Percentiles rank a stretch among this genome's conserved stretches.
Evolutionary conservation across 2,888 invertebrate genomes (phyloP).

Genomic region (Drosophila prostipennis): DNA sequence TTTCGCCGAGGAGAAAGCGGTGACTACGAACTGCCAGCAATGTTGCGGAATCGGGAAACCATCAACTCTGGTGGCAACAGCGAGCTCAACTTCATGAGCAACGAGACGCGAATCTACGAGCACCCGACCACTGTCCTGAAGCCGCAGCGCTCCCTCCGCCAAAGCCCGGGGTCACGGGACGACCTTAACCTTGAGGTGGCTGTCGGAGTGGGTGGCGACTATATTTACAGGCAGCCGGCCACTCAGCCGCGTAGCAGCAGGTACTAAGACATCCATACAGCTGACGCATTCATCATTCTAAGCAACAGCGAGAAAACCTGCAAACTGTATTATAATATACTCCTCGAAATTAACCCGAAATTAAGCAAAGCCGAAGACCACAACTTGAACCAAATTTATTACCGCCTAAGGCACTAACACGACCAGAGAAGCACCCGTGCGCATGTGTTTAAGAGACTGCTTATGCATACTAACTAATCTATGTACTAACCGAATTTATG

Average conservation of each 20-base stretch:
- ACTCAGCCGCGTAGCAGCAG: conserved; percentile 80
- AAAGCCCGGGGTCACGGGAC: conserved; percentile 79
- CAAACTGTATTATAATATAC: conserved; percentile 23
- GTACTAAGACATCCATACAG: conserved; percentile 70
- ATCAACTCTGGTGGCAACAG: conserved; percentile 82
- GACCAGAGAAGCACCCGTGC: conserved; percentile 52
- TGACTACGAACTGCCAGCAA: conserved; percentile 80
- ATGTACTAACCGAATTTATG: conserved; percentile 36
- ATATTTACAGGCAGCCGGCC: conserved; percentile 74
- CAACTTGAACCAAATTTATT: conserved; percentile 40
- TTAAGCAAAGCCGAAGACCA: conserved; percentile 21
- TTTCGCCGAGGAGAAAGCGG: conserved; percentile 81
- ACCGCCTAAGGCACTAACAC: conserved; percentile 50
- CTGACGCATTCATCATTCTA: not conserved
- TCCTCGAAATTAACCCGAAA: conserved; percentile 35
- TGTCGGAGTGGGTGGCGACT: conserved; percentile 56
- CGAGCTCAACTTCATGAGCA: conserved; percentile 83
- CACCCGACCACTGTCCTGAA: conserved; percentile 79
- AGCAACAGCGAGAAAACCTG: conserved; percentile 15
- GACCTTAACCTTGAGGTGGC: conserved; percentile 72
- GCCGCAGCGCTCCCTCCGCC: conserved; percentile 67
- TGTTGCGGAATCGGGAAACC: conserved; percentile 80
- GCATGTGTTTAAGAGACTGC: conserved; percentile 58
- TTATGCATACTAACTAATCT: conserved; percentile 51
- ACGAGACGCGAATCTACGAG: conserved; percentile 82